Conservation (phyloP, 1,140 invertebrate species). For the Heliothis subflexa region DNA sequence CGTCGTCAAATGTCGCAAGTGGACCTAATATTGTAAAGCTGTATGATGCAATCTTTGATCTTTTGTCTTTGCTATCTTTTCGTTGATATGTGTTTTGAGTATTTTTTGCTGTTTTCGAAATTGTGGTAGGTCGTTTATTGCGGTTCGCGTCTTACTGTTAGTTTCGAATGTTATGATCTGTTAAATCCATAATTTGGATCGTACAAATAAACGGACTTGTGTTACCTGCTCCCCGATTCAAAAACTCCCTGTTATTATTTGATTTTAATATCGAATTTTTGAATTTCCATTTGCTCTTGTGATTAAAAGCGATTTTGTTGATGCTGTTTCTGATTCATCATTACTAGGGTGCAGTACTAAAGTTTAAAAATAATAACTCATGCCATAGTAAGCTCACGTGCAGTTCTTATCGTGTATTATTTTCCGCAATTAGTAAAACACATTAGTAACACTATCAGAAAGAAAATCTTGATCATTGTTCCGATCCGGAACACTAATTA, state of each 20-base stretch:
- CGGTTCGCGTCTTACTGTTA: conserved; percentile 36
- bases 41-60: conserved; percentile 60
- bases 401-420: not conserved
- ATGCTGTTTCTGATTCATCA: no score
- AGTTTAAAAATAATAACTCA: no score
- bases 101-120: conserved; percentile 22
- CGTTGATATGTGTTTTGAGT: conserved; percentile 44
- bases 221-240: not conserved
- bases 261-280: no score
- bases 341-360: not conserved
- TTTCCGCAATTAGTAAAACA: conserved; percentile 30
- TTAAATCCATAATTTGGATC: not conserved
- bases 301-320: no score
- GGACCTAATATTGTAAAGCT: conserved; percentile 56
- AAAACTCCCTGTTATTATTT: not conserved
- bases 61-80: conserved; percentile 48
- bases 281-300: no score
- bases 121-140: conserved; percentile 46
- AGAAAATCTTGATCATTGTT: conserved; percentile 19
- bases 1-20: conserved; percentile 58
- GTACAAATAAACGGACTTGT: not conserved
- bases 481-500: conserved; percentile 16
- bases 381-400: not conserved
- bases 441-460: conserved; percentile 25
- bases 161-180: conserved; percentile 10